Conservation (phyloP, 2,113 vertebrate species). For the Syngnathoides biaculeatus region DNA sequence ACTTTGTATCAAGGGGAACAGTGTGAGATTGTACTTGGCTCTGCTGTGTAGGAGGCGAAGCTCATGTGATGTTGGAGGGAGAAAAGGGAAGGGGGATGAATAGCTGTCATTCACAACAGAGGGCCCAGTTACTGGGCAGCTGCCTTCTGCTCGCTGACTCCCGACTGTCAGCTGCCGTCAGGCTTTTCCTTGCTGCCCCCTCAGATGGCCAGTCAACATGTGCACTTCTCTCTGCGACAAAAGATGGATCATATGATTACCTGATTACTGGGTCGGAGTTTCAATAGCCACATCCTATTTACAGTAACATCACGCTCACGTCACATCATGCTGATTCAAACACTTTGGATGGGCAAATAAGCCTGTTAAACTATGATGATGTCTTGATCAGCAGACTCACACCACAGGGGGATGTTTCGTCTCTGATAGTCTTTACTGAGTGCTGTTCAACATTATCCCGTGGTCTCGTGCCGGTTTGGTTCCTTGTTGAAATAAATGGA, state of each 20-base stretch:
- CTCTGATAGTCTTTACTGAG: constrained; percentile 3
- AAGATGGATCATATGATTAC: neutral
- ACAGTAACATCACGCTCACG: neutral
- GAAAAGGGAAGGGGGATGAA: constrained; percentile 46
- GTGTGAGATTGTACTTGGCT: constrained; percentile 43
- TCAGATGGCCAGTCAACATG: constrained; percentile 4
- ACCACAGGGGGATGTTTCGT: constrained; percentile 22
- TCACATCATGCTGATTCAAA: neutral
- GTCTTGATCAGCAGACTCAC: constrained; percentile 48
- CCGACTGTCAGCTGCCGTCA: constrained; percentile 51
- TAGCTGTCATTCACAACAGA: constrained; percentile 59
- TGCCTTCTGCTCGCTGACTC: constrained; percentile 43
- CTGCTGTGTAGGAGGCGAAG: constrained; percentile 56
- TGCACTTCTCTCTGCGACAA: constrained; percentile 10
- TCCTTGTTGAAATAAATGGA: neutral
- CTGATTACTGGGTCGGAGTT: neutral
- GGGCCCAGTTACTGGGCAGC: constrained; percentile 44
- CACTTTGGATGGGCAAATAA: constrained; percentile 37
- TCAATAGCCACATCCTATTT: neutral
- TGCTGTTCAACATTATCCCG: neutral
- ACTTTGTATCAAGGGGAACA: constrained; percentile 49
- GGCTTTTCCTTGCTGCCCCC: constrained; percentile 14
- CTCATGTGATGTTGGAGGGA: constrained; percentile 60
- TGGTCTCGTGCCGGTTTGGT: neutral
- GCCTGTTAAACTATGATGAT: constrained; percentile 42